Conservation (phyloP, 2,113 vertebrate genomes). For the Murina feae region DNA sequence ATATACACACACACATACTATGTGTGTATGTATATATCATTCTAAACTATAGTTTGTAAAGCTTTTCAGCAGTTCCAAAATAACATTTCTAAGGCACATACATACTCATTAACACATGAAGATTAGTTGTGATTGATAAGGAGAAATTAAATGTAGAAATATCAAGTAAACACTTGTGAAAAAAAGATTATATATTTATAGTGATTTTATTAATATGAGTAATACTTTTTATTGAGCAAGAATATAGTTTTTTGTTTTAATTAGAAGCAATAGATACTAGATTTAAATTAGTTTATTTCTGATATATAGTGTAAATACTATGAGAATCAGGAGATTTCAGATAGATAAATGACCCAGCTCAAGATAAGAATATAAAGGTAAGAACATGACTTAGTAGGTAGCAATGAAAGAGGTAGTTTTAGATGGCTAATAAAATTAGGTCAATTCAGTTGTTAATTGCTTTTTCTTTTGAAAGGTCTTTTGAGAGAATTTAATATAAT, state of each 20-base stretch:
- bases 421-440: conserved; percentile 36
- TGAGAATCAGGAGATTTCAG: not conserved
- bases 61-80: not conserved
- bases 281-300: conserved; percentile 10
- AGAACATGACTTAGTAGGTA: not conserved
- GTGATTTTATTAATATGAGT: not conserved
- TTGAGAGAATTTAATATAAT: conserved; percentile 41
- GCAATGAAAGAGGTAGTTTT: not conserved
- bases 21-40: not conserved
- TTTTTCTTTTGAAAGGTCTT: conserved; percentile 42
- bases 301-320: not conserved
- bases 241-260: not conserved
- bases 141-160: not conserved
- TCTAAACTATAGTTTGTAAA: not conserved
- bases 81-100: not conserved
- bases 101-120: not conserved
- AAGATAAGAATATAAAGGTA: not conserved
- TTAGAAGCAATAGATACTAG: not conserved
- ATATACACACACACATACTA: too few species aligned
- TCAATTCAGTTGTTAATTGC: conserved; percentile 52
- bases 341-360: not conserved
- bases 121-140: not conserved
- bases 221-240: not conserved
- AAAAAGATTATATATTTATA: not conserved
- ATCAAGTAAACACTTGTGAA: not conserved